phyloP scores from a whole-genome alignment of 2,113 vertebrate species.

The Calcarius ornatus region DNA sequence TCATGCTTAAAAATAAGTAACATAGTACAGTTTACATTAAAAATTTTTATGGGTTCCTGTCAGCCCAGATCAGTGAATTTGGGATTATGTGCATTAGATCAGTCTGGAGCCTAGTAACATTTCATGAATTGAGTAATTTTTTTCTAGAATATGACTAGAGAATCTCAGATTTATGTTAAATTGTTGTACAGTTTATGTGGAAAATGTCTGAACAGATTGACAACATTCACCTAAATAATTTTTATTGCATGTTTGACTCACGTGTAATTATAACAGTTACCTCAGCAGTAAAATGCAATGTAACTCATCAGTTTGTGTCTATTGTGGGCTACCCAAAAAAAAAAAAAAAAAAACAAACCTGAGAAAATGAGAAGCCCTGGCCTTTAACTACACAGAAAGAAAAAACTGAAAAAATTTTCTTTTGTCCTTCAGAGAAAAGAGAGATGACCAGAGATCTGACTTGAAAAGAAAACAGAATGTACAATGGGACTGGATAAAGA shows the following conservation, averaged over 20 bases:
- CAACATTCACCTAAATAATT: background rate
- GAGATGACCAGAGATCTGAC: background rate
- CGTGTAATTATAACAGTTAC: background rate
- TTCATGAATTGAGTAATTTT: background rate
- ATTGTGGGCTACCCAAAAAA: background rate
- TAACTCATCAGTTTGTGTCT: background rate
- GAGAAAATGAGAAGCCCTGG: background rate
- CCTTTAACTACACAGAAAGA: background rate
- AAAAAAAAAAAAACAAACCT: fast-evolving
- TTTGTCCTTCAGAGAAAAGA: background rate
- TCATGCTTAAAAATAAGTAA: background rate
- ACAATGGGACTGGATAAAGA: background rate
- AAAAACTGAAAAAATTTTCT: background rate
- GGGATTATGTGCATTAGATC: background rate
- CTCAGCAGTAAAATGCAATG: background rate
- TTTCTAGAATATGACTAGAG: background rate
- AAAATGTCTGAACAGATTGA: background rate
- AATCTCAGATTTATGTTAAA: background rate
- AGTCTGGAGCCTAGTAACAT: background rate
- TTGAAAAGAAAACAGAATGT: constrained; percentile 1
- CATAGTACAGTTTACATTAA: background rate
- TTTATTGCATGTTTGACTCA: background rate
- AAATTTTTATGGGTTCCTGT: background rate
- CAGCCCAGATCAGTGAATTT: background rate
- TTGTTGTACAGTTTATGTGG: background rate